These are phyloP conservation scores for Entomobrya proxima DNA, from an alignment of 2,888 invertebrate genomes.

Conservation along the genomic window DNA sequence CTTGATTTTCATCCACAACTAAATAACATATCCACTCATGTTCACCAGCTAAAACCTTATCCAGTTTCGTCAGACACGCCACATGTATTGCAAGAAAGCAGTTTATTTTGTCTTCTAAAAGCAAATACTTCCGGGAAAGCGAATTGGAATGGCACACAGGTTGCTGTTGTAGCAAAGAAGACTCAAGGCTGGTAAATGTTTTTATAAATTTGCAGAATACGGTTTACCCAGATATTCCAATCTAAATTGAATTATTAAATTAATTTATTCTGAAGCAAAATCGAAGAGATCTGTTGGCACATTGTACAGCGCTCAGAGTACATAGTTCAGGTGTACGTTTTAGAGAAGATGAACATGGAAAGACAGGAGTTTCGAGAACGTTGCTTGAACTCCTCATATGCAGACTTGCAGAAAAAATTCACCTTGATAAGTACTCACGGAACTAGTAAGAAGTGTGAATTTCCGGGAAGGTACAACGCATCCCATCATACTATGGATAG, in stretches of 20 bases:
- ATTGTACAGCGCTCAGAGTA: conserved; percentile 12
- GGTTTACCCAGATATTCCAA: neutral
- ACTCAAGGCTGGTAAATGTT: neutral
- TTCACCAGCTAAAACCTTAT: neutral
- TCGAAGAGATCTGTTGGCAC: conserved; percentile 26
- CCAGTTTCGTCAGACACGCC: neutral
- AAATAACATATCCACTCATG: conserved; percentile 16
- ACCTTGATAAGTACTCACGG: conserved; percentile 10
- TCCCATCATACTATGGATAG: no score
- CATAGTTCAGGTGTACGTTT: conserved; percentile 4
- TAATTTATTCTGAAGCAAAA: conserved; percentile 6
- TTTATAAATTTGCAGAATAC: neutral
- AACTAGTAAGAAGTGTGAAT: neutral
- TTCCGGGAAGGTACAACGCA: conserved; percentile 25
- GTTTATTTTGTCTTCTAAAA: neutral
- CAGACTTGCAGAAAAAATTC: neutral
- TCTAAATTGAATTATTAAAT: neutral
- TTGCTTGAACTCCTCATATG: neutral
- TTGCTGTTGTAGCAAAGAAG: conserved; percentile 32
- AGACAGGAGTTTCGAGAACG: neutral
- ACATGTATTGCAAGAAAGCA: neutral
- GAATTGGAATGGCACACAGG: neutral
- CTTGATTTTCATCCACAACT: neutral
- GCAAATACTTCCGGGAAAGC: neutral
- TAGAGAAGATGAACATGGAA: neutral